Conservation (phyloP, 2,888 invertebrate genomes). For the Watsonalla cultraria region DNA sequence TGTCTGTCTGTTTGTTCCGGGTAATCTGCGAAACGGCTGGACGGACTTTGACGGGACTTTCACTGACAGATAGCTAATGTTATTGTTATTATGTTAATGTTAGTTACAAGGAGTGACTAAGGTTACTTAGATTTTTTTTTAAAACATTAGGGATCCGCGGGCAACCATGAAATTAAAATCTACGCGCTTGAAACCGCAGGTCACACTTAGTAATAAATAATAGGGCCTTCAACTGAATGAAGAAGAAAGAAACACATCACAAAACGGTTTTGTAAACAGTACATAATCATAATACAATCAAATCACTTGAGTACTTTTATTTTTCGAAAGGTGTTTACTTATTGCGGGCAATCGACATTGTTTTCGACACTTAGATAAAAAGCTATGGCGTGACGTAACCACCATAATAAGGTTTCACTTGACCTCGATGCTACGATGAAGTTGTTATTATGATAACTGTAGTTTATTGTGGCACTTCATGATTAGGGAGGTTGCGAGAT, state of each 20-base stretch:
- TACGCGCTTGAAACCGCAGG: no score
- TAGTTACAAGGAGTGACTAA: no score
- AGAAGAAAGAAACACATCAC: background rate
- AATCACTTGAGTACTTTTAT: background rate
- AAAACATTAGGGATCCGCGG: no score
- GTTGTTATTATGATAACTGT: conserved; percentile 7
- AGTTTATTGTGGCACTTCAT: background rate
- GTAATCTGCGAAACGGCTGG: no score
- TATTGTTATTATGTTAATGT: no score
- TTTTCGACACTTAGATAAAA: background rate
- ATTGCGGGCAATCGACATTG: conserved; percentile 1
- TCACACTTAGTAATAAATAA: no score
- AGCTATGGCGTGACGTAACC: conserved; percentile 13
- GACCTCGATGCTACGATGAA: conserved; percentile 6
- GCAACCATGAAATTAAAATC: no score
- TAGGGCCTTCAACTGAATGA: no score
- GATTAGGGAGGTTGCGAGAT: background rate
- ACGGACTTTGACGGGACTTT: no score
- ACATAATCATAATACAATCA: background rate
- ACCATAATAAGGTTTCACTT: conserved; percentile 15
- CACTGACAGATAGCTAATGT: no score
- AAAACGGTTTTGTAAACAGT: background rate
- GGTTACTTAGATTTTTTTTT: no score
- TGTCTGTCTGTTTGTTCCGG: no score
- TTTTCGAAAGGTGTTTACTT: background rate